phyloP scores from a whole-genome alignment of 2,888 invertebrate species.

The Hypena proboscidalis region DNA sequence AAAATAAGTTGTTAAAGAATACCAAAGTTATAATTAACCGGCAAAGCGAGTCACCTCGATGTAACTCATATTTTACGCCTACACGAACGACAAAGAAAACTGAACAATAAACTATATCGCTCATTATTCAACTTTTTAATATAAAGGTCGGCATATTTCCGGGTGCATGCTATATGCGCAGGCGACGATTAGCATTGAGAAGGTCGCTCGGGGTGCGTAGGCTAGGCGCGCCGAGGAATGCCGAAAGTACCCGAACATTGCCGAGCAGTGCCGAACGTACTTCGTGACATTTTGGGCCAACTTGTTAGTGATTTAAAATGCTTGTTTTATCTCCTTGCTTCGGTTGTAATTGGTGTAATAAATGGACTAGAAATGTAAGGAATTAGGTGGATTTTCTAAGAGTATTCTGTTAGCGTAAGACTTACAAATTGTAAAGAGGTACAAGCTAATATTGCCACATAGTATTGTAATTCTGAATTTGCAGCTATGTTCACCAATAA shows the following conservation, averaged over 20 bases:
- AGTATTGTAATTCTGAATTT: too few relatives aligned
- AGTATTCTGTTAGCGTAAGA: neutral
- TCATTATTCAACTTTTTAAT: constrained; percentile 13
- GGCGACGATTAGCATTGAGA: constrained; percentile 74
- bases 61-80: too few relatives aligned
- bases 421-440: too few relatives aligned
- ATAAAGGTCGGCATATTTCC: constrained; percentile 42
- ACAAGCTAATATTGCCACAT: too few relatives aligned
- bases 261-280: constrained; percentile 56
- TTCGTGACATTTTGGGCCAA: constrained; percentile 63
- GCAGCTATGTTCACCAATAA: too few relatives aligned
- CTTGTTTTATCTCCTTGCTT: constrained; percentile 26
- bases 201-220: constrained; percentile 67
- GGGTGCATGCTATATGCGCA: constrained; percentile 44
- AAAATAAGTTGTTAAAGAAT: too few relatives aligned
- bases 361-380: constrained; percentile 1
- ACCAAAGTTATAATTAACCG: too few relatives aligned
- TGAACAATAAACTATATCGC: too few relatives aligned
- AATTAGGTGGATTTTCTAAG: neutral
- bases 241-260: constrained; percentile 51
- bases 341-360: constrained; percentile 12
- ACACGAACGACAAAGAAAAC: too few relatives aligned
- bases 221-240: constrained; percentile 63
- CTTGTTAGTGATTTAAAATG: constrained; percentile 38
- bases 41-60: too few relatives aligned